Evolutionary conservation across 2,888 invertebrate species (phyloP).

Genomic region (Coronaproctus castanopsis): DNA sequence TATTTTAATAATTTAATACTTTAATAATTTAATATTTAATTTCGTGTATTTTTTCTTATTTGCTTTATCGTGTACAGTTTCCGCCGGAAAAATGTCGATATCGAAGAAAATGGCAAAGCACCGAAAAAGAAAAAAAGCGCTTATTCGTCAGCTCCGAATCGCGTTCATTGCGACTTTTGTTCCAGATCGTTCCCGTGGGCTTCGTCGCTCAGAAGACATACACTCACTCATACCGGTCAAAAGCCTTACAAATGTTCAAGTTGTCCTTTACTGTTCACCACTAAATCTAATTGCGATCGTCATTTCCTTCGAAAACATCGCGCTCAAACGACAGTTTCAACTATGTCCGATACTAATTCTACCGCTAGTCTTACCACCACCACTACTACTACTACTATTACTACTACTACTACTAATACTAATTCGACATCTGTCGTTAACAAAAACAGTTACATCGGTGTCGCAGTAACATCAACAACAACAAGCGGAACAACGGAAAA

Average conservation of each 20-base stretch:
- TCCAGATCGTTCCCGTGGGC: conserved; percentile 91
- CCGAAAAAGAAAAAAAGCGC: conserved; percentile 58
- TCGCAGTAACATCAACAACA: not conserved
- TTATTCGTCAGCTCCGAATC: conserved; percentile 82
- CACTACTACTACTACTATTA: conserved; percentile 26
- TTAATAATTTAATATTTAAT: too few species aligned
- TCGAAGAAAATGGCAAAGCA: too few species aligned
- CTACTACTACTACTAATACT: not conserved
- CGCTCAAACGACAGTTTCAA: conserved; percentile 13
- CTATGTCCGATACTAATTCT: not conserved
- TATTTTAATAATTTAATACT: too few species aligned
- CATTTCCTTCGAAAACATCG: conserved; percentile 38
- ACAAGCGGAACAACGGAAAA: conserved; percentile 12
- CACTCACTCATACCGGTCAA: conserved; percentile 85
- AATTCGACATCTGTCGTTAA: not conserved
- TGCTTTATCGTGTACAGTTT: too few species aligned
- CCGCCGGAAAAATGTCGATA: too few species aligned
- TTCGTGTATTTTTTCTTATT: too few species aligned
- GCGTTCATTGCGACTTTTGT: conserved; percentile 84
- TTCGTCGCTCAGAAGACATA: conserved; percentile 81
- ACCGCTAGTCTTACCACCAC: conserved; percentile 1
- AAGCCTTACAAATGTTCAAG: conserved; percentile 90
- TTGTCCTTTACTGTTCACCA: conserved; percentile 82
- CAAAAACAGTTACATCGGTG: not conserved
- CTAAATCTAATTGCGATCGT: conserved; percentile 91